Evolutionary conservation across 2,113 vertebrate species (phyloP), one percentile per base, ranked within the genome.

Genomic region (Gracilinanus agilis): DNA sequence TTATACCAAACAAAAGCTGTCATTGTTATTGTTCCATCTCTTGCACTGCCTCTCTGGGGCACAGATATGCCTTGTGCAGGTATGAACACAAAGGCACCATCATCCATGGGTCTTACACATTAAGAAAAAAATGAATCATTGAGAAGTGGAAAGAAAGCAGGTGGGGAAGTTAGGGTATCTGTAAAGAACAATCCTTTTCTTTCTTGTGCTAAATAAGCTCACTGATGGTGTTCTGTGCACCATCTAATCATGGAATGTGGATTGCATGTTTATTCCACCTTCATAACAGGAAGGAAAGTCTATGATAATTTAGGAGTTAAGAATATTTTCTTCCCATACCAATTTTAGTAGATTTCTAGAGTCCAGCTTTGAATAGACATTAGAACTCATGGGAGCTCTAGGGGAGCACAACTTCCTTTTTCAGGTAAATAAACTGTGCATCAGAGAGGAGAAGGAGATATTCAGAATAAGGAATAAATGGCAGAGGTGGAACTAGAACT

Each of bases 31-130:
- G 44, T 21, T 95, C 93, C 55, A 58, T 3, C 54, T 13, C 89
- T 61, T 23, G 90, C 2, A 55, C 11, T 53, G 67, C 44, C 54
- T 89, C 19, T 95, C 7, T 40, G 2, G 24, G 3, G n/a, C 34
- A 56, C 3, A 8, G 19, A 90, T 56, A 2, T 49, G 56, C 4
- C 21, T 6, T 34, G 29, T 0, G 2, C 54, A 88, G 12, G 53
- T 1, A 3, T 29, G 3, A 94, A 54, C 4, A 54, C 19, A 93
- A 44, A 3, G 58, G 24, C n/a, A 27, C 54, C 8, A 34, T 67
- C 5, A 1, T 3, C 67, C 56, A 25, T 49, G 91, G 54, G 88
- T 6, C 44, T 24, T 0, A 54, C 2, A 55, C 0, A 44, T 19
- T 61, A 90, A 93, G 49, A 58, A 19, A n/a, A 10, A 34, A 56